These are phyloP conservation scores for Idaea aversata DNA, from an alignment of 2,888 invertebrate genomes.

Conservation along the genomic window DNA sequence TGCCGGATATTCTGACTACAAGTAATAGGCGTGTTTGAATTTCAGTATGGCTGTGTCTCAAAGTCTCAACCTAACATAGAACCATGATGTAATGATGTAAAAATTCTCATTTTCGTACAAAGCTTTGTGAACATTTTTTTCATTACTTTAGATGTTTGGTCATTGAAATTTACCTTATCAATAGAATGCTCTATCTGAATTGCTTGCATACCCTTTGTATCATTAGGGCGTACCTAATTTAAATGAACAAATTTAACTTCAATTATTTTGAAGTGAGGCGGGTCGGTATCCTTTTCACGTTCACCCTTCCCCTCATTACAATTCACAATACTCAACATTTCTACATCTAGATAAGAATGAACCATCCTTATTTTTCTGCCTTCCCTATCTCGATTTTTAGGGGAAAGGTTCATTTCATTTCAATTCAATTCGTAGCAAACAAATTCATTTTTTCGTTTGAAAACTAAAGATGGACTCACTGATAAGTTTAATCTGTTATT, in stretches of 20 bases:
- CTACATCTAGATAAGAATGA: constrained; percentile 75
- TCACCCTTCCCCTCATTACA: constrained; percentile 75
- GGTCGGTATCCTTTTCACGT: constrained; percentile 72
- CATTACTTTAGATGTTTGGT: not conserved
- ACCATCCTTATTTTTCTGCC: constrained; percentile 68
- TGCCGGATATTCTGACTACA: constrained; percentile 42
- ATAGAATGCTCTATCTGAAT: constrained; percentile 31
- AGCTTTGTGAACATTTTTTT: not conserved
- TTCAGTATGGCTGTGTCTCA: too few species aligned
- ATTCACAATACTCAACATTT: constrained; percentile 69
- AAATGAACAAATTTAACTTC: constrained; percentile 78
- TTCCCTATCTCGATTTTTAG: constrained; percentile 55
- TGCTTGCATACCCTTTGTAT: constrained; percentile 40
- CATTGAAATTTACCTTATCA: constrained; percentile 21
- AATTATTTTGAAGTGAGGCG: constrained; percentile 76
- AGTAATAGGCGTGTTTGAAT: constrained; percentile 13
- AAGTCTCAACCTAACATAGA: too few species aligned
- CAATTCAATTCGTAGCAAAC: constrained; percentile 71
- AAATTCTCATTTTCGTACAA: not conserved
- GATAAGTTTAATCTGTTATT: constrained; percentile 66
- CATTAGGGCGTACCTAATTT: constrained; percentile 61
- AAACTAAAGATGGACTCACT: constrained; percentile 63
- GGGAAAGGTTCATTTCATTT: constrained; percentile 71
- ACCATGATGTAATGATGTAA: not conserved
- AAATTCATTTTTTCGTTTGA: constrained; percentile 70